phyloP scores from a whole-genome alignment of 2,113 vertebrate genomes.

The Halichoeres trimaculatus region DNA sequence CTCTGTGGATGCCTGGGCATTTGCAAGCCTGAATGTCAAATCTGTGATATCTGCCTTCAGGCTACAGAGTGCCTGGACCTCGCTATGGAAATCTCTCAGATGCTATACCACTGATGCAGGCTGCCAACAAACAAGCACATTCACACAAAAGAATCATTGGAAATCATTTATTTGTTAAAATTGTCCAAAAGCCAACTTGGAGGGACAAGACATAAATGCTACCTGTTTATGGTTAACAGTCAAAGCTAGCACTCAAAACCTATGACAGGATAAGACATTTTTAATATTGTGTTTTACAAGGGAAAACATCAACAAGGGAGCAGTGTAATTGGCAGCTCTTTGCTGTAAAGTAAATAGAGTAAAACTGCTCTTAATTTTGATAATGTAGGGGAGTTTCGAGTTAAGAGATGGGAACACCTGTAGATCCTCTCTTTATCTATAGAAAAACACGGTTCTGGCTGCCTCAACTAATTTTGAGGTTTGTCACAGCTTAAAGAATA shows the following conservation, averaged over 20 bases:
- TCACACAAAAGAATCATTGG: conserved; percentile 1
- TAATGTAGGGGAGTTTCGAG: conserved; percentile 5
- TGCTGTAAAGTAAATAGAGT: conserved; percentile 24
- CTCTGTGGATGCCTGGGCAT: conserved; percentile 38
- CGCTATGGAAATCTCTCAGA: conserved; percentile 82
- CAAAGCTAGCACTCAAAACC: conserved; percentile 44
- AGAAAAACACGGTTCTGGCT: background rate
- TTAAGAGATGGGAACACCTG: background rate
- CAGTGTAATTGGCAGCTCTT: background rate
- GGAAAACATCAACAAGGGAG: conserved; percentile 14
- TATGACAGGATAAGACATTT: conserved; percentile 14
- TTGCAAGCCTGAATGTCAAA: conserved; percentile 58
- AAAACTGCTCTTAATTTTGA: conserved; percentile 25
- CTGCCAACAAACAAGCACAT: conserved; percentile 12
- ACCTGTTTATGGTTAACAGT: conserved; percentile 60
- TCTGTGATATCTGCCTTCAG: conserved; percentile 76
- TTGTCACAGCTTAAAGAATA: conserved; percentile 17
- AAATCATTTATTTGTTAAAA: conserved; percentile 72
- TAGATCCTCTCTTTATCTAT: background rate
- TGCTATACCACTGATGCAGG: conserved; percentile 77
- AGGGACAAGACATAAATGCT: conserved; percentile 44
- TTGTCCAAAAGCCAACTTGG: conserved; percentile 44
- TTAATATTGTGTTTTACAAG: conserved; percentile 29
- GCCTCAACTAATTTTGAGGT: background rate
- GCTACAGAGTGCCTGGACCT: conserved; percentile 83